Conservation (phyloP, 2,113 vertebrate species). For the Myiozetetes cayanensis region DNA sequence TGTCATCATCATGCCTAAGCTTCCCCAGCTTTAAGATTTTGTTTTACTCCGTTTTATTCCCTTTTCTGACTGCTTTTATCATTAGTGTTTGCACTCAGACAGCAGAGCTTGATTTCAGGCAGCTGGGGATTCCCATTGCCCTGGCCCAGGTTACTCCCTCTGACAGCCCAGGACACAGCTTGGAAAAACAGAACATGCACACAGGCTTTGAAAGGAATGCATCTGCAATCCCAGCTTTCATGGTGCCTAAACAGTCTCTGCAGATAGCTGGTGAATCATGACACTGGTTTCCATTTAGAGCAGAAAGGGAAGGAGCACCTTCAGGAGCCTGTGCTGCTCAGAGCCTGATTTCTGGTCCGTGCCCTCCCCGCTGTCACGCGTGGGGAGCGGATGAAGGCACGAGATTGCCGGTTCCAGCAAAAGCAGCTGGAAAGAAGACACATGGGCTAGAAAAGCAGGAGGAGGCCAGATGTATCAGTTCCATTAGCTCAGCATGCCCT, state of each 20-base stretch:
- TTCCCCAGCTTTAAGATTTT: neutral
- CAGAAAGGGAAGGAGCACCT: neutral
- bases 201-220: neutral
- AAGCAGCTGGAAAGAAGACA: neutral
- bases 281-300: neutral
- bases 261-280: neutral
- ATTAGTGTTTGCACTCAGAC: neutral
- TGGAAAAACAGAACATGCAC: accelerated
- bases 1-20: neutral
- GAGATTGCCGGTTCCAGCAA: neutral
- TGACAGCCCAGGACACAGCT: neutral
- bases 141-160: neutral
- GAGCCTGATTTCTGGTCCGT: neutral
- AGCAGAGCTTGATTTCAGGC: neutral
- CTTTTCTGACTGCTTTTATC: neutral
- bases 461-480: neutral
- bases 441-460: neutral
- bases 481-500: neutral
- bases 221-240: neutral
- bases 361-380: accelerated
- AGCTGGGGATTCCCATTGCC: neutral
- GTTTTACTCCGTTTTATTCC: neutral
- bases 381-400: accelerated
- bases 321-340: neutral
- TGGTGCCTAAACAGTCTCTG: neutral